Percentiles rank a stretch among this genome's conserved stretches.
Evolutionary conservation across 2,797 vertebrate genomes (phyloP).

Genomic region (Scarus forsteni): DNA sequence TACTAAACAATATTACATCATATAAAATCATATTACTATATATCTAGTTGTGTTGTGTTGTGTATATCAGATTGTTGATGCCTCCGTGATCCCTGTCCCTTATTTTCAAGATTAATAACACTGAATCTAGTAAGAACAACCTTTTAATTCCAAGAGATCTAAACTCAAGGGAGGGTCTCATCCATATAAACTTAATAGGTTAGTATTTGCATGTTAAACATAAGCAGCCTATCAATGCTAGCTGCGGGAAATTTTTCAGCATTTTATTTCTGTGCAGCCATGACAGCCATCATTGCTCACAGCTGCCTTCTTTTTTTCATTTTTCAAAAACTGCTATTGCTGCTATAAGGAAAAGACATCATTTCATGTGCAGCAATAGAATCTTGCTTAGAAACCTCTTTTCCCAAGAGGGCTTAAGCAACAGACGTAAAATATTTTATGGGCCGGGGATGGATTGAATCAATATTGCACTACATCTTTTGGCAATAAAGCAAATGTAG

Average conservation of each 20-base stretch:
- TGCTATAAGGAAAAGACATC: conserved; percentile 16
- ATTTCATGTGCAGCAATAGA: conserved; percentile 30
- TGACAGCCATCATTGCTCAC: neutral
- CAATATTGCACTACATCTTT: conserved; percentile 15
- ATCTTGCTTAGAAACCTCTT: conserved; percentile 4
- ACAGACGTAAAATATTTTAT: conserved; percentile 25
- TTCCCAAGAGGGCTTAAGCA: conserved; percentile 16
- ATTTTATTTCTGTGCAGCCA: neutral
- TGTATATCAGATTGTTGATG: too few species aligned
- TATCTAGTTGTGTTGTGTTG: too few species aligned
- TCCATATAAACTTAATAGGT: neutral
- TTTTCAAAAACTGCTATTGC: conserved; percentile 22
- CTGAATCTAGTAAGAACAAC: too few species aligned
- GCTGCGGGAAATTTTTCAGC: neutral
- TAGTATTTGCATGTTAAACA: neutral
- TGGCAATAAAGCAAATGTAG: conserved; percentile 25
- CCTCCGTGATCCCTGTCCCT: too few species aligned
- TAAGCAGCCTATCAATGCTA: neutral
- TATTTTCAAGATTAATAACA: too few species aligned
- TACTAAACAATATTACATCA: too few species aligned
- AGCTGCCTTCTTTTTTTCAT: neutral
- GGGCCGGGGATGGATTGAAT: conserved; percentile 25
- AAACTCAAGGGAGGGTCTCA: neutral
- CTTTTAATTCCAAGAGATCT: neutral
- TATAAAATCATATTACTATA: too few species aligned